Evolutionary conservation across 2,888 invertebrate genomes (phyloP), one percentile per base, ranked within the genome.

Genomic region (Netelia fuscicornis): DNA sequence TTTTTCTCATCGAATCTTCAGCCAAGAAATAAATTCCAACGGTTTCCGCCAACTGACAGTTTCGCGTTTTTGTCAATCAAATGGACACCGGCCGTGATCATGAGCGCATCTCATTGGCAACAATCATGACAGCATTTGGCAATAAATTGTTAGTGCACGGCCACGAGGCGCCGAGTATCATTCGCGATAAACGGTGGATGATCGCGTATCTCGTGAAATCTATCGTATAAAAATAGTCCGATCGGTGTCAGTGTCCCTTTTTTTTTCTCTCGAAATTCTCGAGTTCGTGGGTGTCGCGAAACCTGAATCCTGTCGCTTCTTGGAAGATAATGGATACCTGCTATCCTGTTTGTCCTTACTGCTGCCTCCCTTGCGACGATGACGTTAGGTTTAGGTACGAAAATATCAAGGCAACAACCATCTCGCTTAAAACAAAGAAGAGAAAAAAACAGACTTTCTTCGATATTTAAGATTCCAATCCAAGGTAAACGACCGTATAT

Each of bases 311-410:
- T 42, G 23, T 48, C 8, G 58, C 52, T 64, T 65, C 30, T 2
- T 23, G 54, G 58, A 83, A 71, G 25, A 80, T 42, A 60, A 87
- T 89, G 86, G 86, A 87, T 82, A 82, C 87, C 77, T 89, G 88
- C 70, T 85, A 83, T 82, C 65, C 86, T 10, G 67, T 81, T 65
- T 89, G 90, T 83, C 87, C 87, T 42, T 84, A 86, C 72, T 89
- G 87, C 86, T 88, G 86, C 81, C 65, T 85, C 54, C 84, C 89
- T 71, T 81, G 84, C 48, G 86, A 74, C 60, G 89, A 89, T 83
- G 89, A 90, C 87, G 84, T 83, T 82, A 84, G 86, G 64, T 84
- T 85, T 87, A 89, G 88, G 89, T 90, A 89, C 37, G 88, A 68
- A 72, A 77, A 52, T 54, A 48, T 80, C 52, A 82, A 85, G 81